Conservation (phyloP, 1,140 invertebrate species). For the Achroia grisella region DNA sequence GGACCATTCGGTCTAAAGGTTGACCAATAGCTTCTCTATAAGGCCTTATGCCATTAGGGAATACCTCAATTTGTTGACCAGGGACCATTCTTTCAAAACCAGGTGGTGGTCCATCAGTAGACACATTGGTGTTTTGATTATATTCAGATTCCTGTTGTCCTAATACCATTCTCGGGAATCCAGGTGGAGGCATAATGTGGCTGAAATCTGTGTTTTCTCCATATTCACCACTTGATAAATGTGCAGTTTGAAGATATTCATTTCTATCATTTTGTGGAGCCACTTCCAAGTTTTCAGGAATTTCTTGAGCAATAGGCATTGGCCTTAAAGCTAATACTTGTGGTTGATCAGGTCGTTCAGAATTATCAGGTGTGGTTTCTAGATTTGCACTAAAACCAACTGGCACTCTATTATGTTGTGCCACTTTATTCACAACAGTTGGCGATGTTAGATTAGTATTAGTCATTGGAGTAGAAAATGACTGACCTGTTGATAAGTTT, state of each 20-base stretch:
- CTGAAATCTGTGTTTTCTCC: slow-evolving; percentile 64
- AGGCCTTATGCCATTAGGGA: slow-evolving; percentile 48
- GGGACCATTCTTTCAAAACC: slow-evolving; percentile 76
- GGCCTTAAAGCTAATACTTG: slow-evolving; percentile 38
- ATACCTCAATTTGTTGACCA: slow-evolving; percentile 63
- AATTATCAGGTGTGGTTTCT: slow-evolving; percentile 78
- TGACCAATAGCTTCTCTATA: slow-evolving; percentile 65
- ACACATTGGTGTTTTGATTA: slow-evolving; percentile 65
- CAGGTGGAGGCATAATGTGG: slow-evolving; percentile 75
- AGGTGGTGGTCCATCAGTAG: slow-evolving; percentile 71
- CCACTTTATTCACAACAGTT: slow-evolving; percentile 38
- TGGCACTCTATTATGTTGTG: slow-evolving; percentile 38
- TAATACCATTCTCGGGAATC: slow-evolving; percentile 76
- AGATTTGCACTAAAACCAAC: slow-evolving; percentile 70
- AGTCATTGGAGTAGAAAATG: slow-evolving; percentile 30
- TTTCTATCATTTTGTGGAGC: slow-evolving; percentile 80
- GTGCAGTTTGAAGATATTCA: slow-evolving; percentile 82
- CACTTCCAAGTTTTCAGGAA: slow-evolving; percentile 75
- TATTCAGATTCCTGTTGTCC: slow-evolving; percentile 77
- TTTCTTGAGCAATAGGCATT: slow-evolving; percentile 33
- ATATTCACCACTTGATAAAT: slow-evolving; percentile 76
- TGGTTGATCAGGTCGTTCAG: slow-evolving; percentile 75
- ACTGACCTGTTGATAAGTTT: slow-evolving; percentile 21
- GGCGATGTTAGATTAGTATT: slow-evolving; percentile 34
- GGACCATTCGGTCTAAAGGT: slow-evolving; percentile 66